Base-by-base conservation (phyloP, 2,797 vertebrate species). In the Nyctibius grandis region DNA sequence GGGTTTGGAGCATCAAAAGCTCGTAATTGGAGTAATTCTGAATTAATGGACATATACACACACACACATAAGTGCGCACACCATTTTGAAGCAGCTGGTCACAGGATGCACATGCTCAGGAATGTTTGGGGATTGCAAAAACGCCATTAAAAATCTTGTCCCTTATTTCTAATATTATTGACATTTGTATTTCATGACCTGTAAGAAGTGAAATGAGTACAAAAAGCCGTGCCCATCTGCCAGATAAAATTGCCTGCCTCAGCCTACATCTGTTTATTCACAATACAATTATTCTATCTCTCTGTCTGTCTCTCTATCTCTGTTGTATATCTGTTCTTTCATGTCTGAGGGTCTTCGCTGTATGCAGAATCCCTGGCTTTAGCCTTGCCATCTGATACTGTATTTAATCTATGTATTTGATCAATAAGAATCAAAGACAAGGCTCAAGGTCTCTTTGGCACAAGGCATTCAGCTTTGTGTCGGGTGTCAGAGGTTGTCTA, bases 21-120 rank as follows among this genome's bases (percentile, higher is more conserved):
- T 99, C 98, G 98, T 99, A 99, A 99, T 99, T 99, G 99, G 98
- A 99, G 99, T 99, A 99, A 99, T 99, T 99, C 98, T 98, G 98
- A 98, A 99, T 99, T 99, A 99, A 99, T 99, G 98, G 98, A 99
- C 98, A 98, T 97, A 97, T 96, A 98, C 91, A 89, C 94, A 59
- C 92, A 11, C 45, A 10, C 57, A 16, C 79, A 40, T 70, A 67
- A 51, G 82, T 40, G n/a, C 9, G 5, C 33, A 22, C 85, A 95
- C 91, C 85, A 97, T 98, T 98, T 98, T 98, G 98, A 96, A 98
- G 98, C 99, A 99, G 98, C 98, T 99, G 99, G 98, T 97, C 97
- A 95, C 89, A 88, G 97, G 98, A 97, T 97, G 97, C 96, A 97
- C 93, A 96, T 98, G 98, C 97, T 98, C 97, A 97, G 98, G 98